These are phyloP conservation scores for Andricus grossulariae DNA, from an alignment of 1,140 invertebrate genomes.

Conservation along the genomic window DNA sequence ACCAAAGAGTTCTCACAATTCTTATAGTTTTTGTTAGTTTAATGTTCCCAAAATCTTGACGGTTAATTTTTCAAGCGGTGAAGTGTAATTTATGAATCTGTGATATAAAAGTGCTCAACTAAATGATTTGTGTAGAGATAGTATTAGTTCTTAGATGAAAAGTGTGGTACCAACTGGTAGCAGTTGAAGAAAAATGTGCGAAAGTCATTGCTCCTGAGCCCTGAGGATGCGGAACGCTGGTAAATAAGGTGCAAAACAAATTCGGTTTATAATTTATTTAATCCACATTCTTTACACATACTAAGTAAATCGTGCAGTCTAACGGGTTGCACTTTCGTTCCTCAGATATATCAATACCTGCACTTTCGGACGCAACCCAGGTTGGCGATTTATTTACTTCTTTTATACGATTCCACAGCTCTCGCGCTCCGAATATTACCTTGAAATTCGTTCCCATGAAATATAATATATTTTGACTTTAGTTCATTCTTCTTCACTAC, in stretches of 20 bases:
- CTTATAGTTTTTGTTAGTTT: neutral
- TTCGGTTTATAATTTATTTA: neutral
- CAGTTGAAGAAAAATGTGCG: neutral
- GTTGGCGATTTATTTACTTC: constrained; percentile 9
- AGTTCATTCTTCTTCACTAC: neutral
- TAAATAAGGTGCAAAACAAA: neutral
- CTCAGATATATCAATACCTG: constrained; percentile 17
- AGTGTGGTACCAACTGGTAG: neutral
- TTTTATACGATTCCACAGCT: constrained; percentile 4
- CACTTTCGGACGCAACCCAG: constrained; percentile 17
- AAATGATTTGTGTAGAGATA: constrained; percentile 2
- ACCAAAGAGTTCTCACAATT: neutral
- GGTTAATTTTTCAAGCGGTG: neutral
- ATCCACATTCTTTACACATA: no score
- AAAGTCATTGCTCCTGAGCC: neutral
- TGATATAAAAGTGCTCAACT: constrained; percentile 2
- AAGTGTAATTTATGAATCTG: neutral
- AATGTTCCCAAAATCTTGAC: neutral
- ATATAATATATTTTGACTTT: neutral
- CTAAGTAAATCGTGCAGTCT: neutral
- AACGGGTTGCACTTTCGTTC: constrained; percentile 9
- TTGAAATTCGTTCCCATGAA: constrained; percentile 12
- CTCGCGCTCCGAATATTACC: neutral
- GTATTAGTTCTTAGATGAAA: neutral
- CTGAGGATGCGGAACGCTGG: neutral